Conservation (phyloP, 30 jellyfish, hydroid and myxozoan species). For the Turritopsis rubra region DNA sequence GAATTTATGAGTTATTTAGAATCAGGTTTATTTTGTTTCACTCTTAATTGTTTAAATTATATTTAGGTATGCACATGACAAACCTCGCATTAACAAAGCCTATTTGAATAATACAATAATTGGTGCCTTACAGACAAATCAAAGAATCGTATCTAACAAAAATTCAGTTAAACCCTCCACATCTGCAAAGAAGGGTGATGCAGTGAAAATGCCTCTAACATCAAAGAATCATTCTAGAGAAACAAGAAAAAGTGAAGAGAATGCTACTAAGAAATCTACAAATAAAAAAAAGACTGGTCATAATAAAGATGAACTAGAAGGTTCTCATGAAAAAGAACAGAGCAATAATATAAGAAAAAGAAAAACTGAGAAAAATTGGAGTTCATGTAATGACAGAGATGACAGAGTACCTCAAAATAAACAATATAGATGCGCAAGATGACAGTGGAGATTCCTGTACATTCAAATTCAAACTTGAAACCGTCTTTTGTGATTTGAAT, state of each 20-base stretch:
- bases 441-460: too few relatives aligned
- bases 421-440: neutral
- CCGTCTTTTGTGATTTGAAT: too few relatives aligned
- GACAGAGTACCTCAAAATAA: neutral
- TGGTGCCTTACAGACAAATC: constrained; percentile 36
- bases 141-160: neutral
- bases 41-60: neutral
- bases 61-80: constrained; percentile 39
- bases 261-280: neutral
- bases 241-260: neutral
- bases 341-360: neutral
- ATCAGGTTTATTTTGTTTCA: too few relatives aligned
- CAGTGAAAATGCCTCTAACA: neutral
- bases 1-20: too few relatives aligned
- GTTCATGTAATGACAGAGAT: neutral
- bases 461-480: too few relatives aligned
- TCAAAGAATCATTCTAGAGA: neutral
- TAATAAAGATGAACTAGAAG: neutral
- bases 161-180: neutral
- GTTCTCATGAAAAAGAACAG: neutral
- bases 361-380: too few relatives aligned
- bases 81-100: constrained; percentile 51
- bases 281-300: neutral
- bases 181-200: neutral
- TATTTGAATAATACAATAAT: constrained; percentile 41